Evolutionary conservation across 2,888 invertebrate genomes (phyloP), one percentile per base, ranked within the genome.

Genomic region (Physocephala rufipes): DNA sequence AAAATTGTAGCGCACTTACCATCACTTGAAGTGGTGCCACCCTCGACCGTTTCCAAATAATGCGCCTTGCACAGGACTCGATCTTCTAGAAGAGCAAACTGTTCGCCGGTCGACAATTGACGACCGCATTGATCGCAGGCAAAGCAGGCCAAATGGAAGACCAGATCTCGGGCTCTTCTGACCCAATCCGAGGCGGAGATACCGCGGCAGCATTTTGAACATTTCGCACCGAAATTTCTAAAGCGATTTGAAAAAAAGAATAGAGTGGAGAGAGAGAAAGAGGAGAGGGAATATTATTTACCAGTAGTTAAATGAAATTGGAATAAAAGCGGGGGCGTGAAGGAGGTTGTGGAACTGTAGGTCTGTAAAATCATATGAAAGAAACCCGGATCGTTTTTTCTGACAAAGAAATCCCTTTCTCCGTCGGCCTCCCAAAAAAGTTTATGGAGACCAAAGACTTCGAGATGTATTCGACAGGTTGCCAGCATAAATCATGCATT

Each of bases 121-220:
- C 96, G 90, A 79, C 95, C 95, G 86, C 96, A 96, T 73, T 95
- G 95, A 86, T 98, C 97, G 87, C 99, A 99, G 24, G 98, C 97
- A 88, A 99, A 99, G 88, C 99, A 99, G 63, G 99, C 99, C 85
- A 99, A 89, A 87, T 99, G 99, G 88, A 97, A 99, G 45, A 99
- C 96, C 86, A 95, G 92, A 82, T 95, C 94, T 67, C 95, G 89
- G 47, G 99, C 99, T 83, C 96, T 92, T 75, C 99, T 90, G 81
- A 99, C 98, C 99, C 99, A 99, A 88, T 99, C 99, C 59, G 95
- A 95, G 21, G 97, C 92, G 21, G 95, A 95, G 82, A 99, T 96
- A 79, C 93, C 92, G 68, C 98, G 91, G 79, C 93, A 92, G 87
- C 99, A 99, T 86, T 97, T 97, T 66, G 96, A 94, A 87, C 99